Percentiles rank a stretch among this genome's conserved stretches.
Evolutionary conservation across 2,888 invertebrate species (phyloP).

Genomic region (Liopterus haemorrhoidalis): DNA sequence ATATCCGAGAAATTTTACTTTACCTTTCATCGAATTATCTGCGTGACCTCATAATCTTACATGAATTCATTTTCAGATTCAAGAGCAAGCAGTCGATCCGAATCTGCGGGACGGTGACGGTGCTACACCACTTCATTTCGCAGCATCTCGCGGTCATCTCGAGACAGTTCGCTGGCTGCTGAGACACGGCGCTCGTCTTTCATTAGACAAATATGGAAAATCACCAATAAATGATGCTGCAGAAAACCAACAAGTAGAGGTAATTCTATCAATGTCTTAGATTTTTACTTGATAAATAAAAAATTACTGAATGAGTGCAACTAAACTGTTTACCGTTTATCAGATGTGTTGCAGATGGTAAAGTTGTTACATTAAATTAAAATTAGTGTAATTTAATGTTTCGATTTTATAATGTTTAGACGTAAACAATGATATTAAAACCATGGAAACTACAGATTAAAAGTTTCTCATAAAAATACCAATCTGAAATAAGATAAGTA

Average conservation of each 20-base stretch:
- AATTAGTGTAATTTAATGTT: too few relatives aligned
- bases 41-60: too few relatives aligned
- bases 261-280: conserved; percentile 41
- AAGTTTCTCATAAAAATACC: too few relatives aligned
- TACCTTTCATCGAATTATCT: too few relatives aligned
- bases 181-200: conserved; percentile 72
- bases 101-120: conserved; percentile 84
- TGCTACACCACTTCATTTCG: conserved; percentile 83
- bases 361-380: too few relatives aligned
- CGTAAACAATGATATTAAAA: too few relatives aligned
- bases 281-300: too few relatives aligned
- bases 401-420: too few relatives aligned
- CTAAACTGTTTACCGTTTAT: not conserved
- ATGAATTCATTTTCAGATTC: conserved; percentile 57
- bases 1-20: too few relatives aligned
- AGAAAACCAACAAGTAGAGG: conserved; percentile 85
- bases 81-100: conserved; percentile 77
- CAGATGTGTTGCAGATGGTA: too few relatives aligned
- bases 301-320: not conserved
- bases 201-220: conserved; percentile 80
- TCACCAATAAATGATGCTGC: conserved; percentile 89
- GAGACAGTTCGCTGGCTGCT: conserved; percentile 78
- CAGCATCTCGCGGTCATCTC: conserved; percentile 77
- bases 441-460: too few relatives aligned
- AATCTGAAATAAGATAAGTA: too few relatives aligned